Evolutionary conservation across 2,888 invertebrate species (phyloP).

Genomic region (Ceraclea dissimilis): DNA sequence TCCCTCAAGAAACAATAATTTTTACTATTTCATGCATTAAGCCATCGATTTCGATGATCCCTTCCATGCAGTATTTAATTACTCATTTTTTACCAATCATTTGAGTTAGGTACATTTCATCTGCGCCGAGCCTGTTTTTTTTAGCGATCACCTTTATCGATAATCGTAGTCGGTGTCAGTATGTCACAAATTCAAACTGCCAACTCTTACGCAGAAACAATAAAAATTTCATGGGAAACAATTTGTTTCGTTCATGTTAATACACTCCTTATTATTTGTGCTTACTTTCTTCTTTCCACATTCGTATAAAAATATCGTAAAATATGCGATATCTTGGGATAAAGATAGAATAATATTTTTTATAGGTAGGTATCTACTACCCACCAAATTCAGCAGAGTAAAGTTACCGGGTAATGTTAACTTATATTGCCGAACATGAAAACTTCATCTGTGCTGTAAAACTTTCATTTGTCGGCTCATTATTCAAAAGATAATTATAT

Average conservation of each 20-base stretch:
- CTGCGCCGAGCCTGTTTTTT: too few relatives aligned
- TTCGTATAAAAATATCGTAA: conserved; percentile 2
- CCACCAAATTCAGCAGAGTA: background rate
- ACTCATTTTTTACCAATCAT: too few relatives aligned
- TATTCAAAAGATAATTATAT: background rate
- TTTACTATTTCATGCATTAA: too few relatives aligned
- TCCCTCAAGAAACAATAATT: too few relatives aligned
- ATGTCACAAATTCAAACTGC: too few relatives aligned
- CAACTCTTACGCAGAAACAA: too few relatives aligned
- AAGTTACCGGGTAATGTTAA: conserved; percentile 14
- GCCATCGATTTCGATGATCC: too few relatives aligned
- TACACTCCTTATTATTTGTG: background rate
- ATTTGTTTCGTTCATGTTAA: background rate
- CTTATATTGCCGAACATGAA: conserved; percentile 15
- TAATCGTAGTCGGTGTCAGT: too few relatives aligned
- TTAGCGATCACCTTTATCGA: too few relatives aligned
- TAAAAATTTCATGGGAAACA: background rate
- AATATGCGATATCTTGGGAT: background rate
- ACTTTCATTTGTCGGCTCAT: conserved; percentile 2
- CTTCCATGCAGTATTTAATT: too few relatives aligned
- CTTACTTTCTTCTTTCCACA: background rate
- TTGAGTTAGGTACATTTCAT: too few relatives aligned
- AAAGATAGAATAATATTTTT: background rate
- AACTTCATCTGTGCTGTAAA: conserved; percentile 10
- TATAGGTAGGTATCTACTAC: too few relatives aligned